Base-by-base conservation (phyloP, 2,797 vertebrate species). In the Melanogrammus aeglefinus region DNA sequence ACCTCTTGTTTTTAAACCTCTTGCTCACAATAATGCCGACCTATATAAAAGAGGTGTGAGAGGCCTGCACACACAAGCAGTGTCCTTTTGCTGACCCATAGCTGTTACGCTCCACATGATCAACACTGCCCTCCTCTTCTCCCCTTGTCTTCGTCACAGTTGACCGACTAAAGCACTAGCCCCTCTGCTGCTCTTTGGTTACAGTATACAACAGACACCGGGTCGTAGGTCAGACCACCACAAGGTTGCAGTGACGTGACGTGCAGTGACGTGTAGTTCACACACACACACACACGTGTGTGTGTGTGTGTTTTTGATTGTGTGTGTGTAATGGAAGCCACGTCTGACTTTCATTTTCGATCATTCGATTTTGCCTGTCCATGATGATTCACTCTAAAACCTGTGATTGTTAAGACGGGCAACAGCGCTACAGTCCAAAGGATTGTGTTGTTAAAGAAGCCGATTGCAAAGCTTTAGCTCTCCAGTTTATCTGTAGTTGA, bases 71-170 rank as follows among this genome's bases (percentile, higher is more conserved):
- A 78, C 41, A n/a, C 77, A 33, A 77, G 75, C 77, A 1, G 18
- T 84, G 85, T 88, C 86, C 86, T 86, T 69, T 88, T 24, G 44
- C 39, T 85, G 85, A 85, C 84, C 83, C 80, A 27, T 69, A 69
- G n/a, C 63, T 69, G 63, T 27, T 27, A 27, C 10, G 63, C 63
- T 3, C 24, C 63, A 69, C 63, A 69, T 69, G 63, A 69, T 69
- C 63, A 27, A 24, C 24, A 1, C 38, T 14, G 41, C 70, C 57
- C 77, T 73, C 82, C 82, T 41, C 80, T 81, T 75, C 31, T 70
- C 74, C 69, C 74, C 75, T 75, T 69, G 39, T 38, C 72, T 71
- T 74, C 76, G 77, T 35, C 75, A 36, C 57, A 72, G 29, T 71
- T 29, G 29, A 35, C 31, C 12, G 70, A 18, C 70, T 72, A 16